Percentiles rank a stretch among this genome's conserved stretches.
Conservation (phyloP, 2,797 vertebrate genomes). For the Limnodromus scolopaceus region DNA sequence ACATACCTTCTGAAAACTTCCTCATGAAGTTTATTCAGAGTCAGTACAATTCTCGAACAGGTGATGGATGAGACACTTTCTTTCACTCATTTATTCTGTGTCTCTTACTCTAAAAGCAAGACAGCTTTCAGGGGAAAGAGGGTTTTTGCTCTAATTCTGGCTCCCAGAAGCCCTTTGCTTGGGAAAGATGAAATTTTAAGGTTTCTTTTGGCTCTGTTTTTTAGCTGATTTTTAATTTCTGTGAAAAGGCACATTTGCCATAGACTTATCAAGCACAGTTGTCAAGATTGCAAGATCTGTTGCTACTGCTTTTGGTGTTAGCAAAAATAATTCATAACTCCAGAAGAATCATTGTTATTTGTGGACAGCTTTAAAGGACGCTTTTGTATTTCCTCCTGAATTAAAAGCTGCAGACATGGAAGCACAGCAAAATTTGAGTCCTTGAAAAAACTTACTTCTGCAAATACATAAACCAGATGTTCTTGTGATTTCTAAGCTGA, state of each 20-base stretch:
- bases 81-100: background rate
- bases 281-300: conserved; percentile 26
- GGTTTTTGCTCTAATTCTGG: background rate
- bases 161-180: background rate
- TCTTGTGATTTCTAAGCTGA: conserved; percentile 46
- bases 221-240: conserved; percentile 17
- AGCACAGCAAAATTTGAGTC: background rate
- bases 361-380: conserved; percentile 1
- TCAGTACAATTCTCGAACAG: background rate
- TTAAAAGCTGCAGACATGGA: background rate
- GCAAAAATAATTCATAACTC: background rate
- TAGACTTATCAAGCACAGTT: background rate
- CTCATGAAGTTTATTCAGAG: background rate
- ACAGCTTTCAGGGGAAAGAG: background rate
- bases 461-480: conserved; percentile 50
- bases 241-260: conserved; percentile 14
- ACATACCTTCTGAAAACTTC: background rate
- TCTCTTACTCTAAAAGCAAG: background rate
- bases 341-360: background rate
- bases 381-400: background rate
- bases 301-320: background rate
- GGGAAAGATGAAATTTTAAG: background rate
- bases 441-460: background rate
- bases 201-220: background rate
- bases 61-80: background rate